These are phyloP conservation scores for Megaustenia siamemsis DNA, from an alignment of 2,888 invertebrate species.

Conservation along the genomic window DNA sequence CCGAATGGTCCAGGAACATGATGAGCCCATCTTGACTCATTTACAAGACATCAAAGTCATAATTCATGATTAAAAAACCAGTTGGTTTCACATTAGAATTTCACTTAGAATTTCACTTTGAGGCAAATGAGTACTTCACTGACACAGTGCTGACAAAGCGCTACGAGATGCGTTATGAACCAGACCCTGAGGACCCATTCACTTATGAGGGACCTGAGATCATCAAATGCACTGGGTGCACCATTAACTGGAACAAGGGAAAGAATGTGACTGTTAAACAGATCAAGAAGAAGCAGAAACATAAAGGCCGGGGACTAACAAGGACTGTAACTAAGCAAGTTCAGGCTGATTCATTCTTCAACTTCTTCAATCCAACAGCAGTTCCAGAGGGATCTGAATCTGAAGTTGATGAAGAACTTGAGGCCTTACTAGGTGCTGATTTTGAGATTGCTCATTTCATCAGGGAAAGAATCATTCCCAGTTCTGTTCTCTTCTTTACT, in stretches of 20 bases:
- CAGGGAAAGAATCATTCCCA: conserved; percentile 96
- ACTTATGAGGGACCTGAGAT: conserved; percentile 97
- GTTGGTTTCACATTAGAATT: conserved; percentile 89
- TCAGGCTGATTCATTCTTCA: conserved; percentile 98
- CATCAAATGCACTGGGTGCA: conserved; percentile 92
- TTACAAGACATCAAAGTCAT: conserved; percentile 90
- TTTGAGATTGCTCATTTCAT: conserved; percentile 99
- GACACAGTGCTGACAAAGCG: conserved; percentile 92
- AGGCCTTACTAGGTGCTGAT: conserved; percentile 92
- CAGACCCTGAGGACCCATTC: conserved; percentile 91
- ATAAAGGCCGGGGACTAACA: conserved; percentile 95
- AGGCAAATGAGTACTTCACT: conserved; percentile 94
- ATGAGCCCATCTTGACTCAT: conserved; percentile 92
- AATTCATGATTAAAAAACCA: conserved; percentile 84
- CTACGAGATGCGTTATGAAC: conserved; percentile 93
- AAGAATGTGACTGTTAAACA: conserved; percentile 98
- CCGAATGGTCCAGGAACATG: conserved; percentile 83
- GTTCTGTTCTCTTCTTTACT: conserved; percentile 97
- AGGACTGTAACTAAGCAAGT: conserved; percentile 97
- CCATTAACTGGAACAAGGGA: conserved; percentile 97
- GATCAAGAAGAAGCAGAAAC: conserved; percentile 98
- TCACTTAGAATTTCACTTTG: conserved; percentile 97
- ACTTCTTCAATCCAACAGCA: conserved; percentile 95
- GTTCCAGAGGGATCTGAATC: too few relatives aligned
- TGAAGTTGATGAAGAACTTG: conserved; percentile 91